phyloP scores from a whole-genome alignment of 2,113 vertebrate genomes.

The Hippocampus barbouri region DNA sequence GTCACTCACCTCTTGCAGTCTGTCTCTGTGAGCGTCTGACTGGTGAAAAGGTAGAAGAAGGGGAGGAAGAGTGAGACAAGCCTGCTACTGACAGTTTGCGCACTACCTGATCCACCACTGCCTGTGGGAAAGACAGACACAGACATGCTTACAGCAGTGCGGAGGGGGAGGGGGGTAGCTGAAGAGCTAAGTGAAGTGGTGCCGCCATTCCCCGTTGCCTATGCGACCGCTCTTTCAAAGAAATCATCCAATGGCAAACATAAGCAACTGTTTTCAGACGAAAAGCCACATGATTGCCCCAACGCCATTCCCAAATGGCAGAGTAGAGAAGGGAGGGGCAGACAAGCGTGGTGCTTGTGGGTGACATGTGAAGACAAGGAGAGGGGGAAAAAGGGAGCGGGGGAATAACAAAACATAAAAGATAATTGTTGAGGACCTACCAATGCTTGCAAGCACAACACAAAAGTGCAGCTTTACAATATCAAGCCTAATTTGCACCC shows the following conservation, averaged over 20 bases:
- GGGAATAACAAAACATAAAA: neutral
- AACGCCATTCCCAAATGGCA: conserved; percentile 57
- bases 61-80: conserved; percentile 36
- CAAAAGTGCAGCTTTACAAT: neutral
- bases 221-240: conserved; percentile 78
- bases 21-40: conserved; percentile 22
- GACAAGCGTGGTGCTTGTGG: conserved; percentile 18
- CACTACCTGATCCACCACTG: conserved; percentile 57
- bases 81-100: conserved; percentile 32
- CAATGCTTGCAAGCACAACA: neutral
- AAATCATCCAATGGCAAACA: conserved; percentile 72
- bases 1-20: conserved; percentile 56
- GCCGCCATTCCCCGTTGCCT: conserved; percentile 73
- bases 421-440: neutral
- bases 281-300: conserved; percentile 74
- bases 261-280: conserved; percentile 72
- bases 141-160: conserved; percentile 34
- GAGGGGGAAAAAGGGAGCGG: neutral
- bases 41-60: conserved; percentile 46
- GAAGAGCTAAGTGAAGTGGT: conserved; percentile 69
- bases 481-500: neutral
- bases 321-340: conserved; percentile 20
- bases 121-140: conserved; percentile 37
- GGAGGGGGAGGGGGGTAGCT: conserved; percentile 43
- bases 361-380: conserved; percentile 9